Percentiles rank a stretch among this genome's conserved stretches.
Conservation (phyloP, 2,888 invertebrate genomes). For the Stenolophus ochropezus region DNA sequence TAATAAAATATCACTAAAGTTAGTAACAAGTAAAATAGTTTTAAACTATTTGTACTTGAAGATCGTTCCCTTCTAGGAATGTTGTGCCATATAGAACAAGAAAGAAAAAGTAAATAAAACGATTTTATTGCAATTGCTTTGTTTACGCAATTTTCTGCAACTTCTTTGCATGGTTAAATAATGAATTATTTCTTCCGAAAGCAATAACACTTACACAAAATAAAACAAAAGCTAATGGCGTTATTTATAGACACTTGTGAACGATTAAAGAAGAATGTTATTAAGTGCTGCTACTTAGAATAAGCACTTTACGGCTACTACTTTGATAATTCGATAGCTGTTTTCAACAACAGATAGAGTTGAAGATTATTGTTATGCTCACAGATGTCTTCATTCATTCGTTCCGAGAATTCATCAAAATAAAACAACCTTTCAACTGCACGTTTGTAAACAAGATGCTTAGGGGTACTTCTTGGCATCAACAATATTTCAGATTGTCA, state of each 20-base stretch:
- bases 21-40: no score
- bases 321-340: neutral
- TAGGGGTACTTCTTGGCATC: no score
- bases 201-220: constrained; percentile 40
- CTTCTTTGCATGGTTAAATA: constrained; percentile 29
- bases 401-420: neutral
- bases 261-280: constrained; percentile 20
- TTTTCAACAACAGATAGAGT: neutral
- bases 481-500: no score
- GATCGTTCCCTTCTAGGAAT: no score
- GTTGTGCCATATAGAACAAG: no score
- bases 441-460: no score
- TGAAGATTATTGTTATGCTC: neutral
- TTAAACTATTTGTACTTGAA: no score
- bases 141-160: neutral
- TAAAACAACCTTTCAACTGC: no score
- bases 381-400: neutral
- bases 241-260: constrained; percentile 45
- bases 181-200: constrained; percentile 49
- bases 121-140: no score
- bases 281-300: constrained; percentile 23
- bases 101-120: no score
- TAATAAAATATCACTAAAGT: no score
- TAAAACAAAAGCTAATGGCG: constrained; percentile 37
- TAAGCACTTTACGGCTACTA: neutral